Base-by-base conservation (phyloP, 2,797 vertebrate genomes). In the Ispidina picta region DNA sequence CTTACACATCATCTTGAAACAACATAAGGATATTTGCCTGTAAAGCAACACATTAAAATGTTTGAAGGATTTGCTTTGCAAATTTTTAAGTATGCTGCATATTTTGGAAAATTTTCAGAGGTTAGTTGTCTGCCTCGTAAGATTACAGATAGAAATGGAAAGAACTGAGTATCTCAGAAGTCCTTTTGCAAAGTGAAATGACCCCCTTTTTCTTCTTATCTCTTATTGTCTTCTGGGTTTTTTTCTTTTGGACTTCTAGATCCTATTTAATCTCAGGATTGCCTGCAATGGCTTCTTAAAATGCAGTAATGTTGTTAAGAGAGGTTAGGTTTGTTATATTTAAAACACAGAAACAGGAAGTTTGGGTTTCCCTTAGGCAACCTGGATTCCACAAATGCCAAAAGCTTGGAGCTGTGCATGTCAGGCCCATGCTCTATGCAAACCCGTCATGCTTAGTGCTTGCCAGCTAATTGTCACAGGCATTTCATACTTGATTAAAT, bases 241-340 rank as follows among this genome's bases (percentile, higher is more conserved):
- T 35, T 70, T n/a, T 9, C 15, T 15, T 33, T 64, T 6, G 1
- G 29, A 48, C 19, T 59, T 78, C 21, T 43, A 39, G 16, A 14
- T 52, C 25, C 23, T 56, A 17, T 77, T 76, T 60, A 74, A 68
- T 85, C 17, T 90, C 29, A 79, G 37, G 25, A 54, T 88, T 94
- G 31, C 22, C 43, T 64, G 9, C 74, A 85, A 48, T 66, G 12
- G 8, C 35, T 73, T 37, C 51, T 86, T 91, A 83, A 85, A 78
- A 89, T 89, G 37, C 44, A 88, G 26, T 15, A 89, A 82, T 73
- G 46, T 69, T 78, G 48, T 54, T 89, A 58, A 68, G 37, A 76
- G 51, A 56, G 52, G 75, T 89, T 86, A 81, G 39, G 10, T 87
- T 37, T 37, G 31, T 89, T 91, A 68, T 52, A 89, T 93, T 71